These are phyloP conservation scores for Uloborus plumipes DNA, from an alignment of 2,888 invertebrate genomes.

Conservation along the genomic window DNA sequence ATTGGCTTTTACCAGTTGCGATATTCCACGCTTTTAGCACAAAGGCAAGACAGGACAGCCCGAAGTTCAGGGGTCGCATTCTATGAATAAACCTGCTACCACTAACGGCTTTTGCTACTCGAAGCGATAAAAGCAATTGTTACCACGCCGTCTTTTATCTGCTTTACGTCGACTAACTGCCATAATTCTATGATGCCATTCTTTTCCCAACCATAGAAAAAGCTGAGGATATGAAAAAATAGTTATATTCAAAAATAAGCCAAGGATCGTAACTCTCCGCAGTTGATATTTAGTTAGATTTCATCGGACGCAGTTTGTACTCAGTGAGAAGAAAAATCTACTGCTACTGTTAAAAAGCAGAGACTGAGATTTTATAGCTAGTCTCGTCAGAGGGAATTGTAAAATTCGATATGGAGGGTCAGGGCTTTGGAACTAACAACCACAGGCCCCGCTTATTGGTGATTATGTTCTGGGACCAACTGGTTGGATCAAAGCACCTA, in stretches of 20 bases:
- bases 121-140: constrained; percentile 62
- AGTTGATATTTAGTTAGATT: constrained; percentile 59
- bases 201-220: constrained; percentile 52
- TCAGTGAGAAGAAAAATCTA: constrained; percentile 35
- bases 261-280: constrained; percentile 41
- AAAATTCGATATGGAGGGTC: constrained; percentile 60
- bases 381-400: constrained; percentile 60
- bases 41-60: constrained; percentile 25
- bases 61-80: constrained; percentile 27
- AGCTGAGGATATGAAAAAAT: constrained; percentile 28
- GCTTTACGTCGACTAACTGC: constrained; percentile 51
- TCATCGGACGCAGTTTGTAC: constrained; percentile 39
- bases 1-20: constrained; percentile 36
- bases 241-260: constrained; percentile 51
- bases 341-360: constrained; percentile 29
- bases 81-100: constrained; percentile 53
- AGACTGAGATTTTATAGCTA: constrained; percentile 52
- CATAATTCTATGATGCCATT: constrained; percentile 51
- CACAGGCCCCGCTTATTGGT: constrained; percentile 20
- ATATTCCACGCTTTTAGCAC: constrained; percentile 58
- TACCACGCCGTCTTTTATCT: constrained; percentile 46
- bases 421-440: constrained; percentile 30
- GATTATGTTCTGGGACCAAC: constrained; percentile 43
- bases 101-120: constrained; percentile 61
- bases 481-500: constrained; percentile 57